Evolutionary conservation across 2,888 invertebrate genomes (phyloP), one percentile per base, ranked within the genome.

Genomic region (Caenorhabditis angaria): DNA sequence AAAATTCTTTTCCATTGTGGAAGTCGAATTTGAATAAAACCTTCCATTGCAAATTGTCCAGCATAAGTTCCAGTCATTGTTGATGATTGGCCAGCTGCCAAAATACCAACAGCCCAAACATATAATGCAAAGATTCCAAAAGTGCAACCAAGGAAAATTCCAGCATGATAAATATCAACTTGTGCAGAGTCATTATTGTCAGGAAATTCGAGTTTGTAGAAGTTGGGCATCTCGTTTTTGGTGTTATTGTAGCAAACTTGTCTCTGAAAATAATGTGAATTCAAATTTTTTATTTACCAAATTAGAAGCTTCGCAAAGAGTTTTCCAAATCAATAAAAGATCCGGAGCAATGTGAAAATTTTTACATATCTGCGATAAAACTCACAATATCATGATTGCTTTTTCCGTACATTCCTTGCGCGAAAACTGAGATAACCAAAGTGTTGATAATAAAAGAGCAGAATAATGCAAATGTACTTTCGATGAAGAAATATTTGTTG

Each of bases 381-480:
- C 83, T 74, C 25, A 84, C 83, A 60, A 85, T 70, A 54, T 86
- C 80, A 8, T 59, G 65, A 70, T 93, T 92, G 0, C 92, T 93
- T 84, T 91, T 92, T 27, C 91, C 90, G 86, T 90, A 93, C 80
- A 94, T 90, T 51, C 93, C 94, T 84, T 92, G 91, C 2, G 94
- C 94, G 88, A 94, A 94, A 18, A 94, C 94, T 3, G 93, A 89
- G 0, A 94, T 93, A 8, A 94, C 94, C 88, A 94, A 93, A 0
- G 94, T 91, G 87, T 94, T 94, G 77, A 94, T 94, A 62, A 94
- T 88, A 84, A 94, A 93, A 56, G 94, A 94, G 28, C 94, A 91
- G 81, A 93, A 91, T 0, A 94, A 89, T 1, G 94, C 94, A 56
- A 94, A 89, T 5, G 91, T 88, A 1, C 93, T 92, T 88, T 94